phyloP scores from a whole-genome alignment of 2,113 vertebrate genomes.

The Hemibagrus wyckioides region DNA sequence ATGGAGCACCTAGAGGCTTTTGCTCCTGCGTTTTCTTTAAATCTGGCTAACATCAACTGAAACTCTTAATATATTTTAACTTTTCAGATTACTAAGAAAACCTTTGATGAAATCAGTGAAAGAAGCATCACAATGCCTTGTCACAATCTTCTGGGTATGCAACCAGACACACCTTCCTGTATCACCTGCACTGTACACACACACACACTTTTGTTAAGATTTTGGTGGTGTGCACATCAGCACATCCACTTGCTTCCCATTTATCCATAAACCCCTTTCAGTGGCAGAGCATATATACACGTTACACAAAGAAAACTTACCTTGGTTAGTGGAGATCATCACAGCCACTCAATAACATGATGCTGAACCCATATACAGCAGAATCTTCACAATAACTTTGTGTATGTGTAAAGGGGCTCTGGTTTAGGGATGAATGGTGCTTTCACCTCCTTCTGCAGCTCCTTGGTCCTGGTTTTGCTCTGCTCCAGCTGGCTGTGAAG shows the following conservation, averaged over 20 bases:
- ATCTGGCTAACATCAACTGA: not conserved
- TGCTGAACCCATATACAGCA: not conserved
- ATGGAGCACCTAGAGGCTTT: too few species aligned
- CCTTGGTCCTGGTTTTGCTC: conserved; percentile 82
- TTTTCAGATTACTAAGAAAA: too few species aligned
- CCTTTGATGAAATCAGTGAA: too few species aligned
- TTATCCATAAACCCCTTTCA: not conserved
- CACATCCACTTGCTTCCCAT: not conserved
- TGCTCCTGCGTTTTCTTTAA: too few species aligned
- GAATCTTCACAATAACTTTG: not conserved
- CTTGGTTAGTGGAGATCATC: not conserved
- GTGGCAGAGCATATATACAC: not conserved
- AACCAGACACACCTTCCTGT: not conserved
- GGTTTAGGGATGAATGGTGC: not conserved
- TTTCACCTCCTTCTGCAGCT: conserved; percentile 88
- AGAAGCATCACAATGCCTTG: not conserved
- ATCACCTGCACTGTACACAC: not conserved
- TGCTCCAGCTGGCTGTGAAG: conserved; percentile 87
- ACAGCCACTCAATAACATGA: not conserved
- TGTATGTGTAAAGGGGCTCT: not conserved
- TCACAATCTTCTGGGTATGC: too few species aligned
- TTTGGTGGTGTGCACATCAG: not conserved
- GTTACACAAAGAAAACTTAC: not conserved
- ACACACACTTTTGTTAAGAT: not conserved
- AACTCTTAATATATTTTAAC: too few species aligned